Percentiles rank a stretch among this genome's conserved stretches.
These are phyloP conservation scores for Nephila pilipes DNA, from an alignment of 1,140 invertebrate species.

Conservation along the genomic window DNA sequence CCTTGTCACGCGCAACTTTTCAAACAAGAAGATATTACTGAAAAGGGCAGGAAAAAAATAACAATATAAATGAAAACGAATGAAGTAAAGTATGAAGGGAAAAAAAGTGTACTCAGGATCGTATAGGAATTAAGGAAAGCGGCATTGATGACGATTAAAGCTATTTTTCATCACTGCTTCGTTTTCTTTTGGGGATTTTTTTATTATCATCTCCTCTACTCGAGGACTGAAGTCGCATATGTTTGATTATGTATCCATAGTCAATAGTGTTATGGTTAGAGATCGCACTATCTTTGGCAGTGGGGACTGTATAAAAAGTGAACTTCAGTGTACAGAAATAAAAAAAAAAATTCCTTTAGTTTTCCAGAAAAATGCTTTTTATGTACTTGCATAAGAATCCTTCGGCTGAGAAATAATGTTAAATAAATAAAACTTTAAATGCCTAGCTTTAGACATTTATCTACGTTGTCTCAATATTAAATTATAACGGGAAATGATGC, in stretches of 20 bases:
- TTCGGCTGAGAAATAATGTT: too few relatives aligned
- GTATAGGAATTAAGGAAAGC: conserved; percentile 57
- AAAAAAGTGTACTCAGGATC: conserved; percentile 35
- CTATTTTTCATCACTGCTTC: conserved; percentile 66
- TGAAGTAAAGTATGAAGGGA: background rate
- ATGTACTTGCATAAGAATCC: too few relatives aligned
- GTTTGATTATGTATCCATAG: conserved; percentile 53
- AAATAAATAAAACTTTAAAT: too few relatives aligned
- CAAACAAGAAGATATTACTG: conserved; percentile 70
- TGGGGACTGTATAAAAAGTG: conserved; percentile 15
- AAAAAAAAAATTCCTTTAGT: too few relatives aligned
- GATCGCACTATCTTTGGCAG: background rate
- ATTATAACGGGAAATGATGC: too few relatives aligned
- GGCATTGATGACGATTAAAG: conserved; percentile 71
- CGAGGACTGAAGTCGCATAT: background rate
- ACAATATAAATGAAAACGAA: conserved; percentile 75
- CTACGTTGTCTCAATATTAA: too few relatives aligned
- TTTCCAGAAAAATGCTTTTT: too few relatives aligned
- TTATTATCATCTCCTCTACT: conserved; percentile 5
- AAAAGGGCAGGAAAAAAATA: conserved; percentile 69
- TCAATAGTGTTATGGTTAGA: conserved; percentile 51
- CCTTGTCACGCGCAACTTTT: conserved; percentile 71
- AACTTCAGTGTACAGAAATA: background rate
- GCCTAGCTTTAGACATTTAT: too few relatives aligned
- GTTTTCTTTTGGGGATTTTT: conserved; percentile 49